Percentiles rank a stretch among this genome's conserved stretches.
phyloP scores from a whole-genome alignment of 1,140 invertebrate genomes.

The Nebria ingens region DNA sequence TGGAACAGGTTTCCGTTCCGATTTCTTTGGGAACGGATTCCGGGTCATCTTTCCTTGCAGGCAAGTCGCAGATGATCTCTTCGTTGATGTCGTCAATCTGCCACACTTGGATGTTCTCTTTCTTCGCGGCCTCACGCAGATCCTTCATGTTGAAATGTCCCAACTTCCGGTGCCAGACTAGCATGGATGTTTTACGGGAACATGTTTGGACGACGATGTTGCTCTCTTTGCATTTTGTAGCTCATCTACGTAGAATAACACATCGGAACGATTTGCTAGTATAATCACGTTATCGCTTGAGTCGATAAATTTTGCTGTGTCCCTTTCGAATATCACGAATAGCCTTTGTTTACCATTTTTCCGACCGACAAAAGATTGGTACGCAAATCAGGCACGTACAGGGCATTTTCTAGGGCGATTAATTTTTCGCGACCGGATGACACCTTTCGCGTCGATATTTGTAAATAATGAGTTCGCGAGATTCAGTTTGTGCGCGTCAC shows the following conservation, averaged over 20 bases:
- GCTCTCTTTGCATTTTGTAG: neutral
- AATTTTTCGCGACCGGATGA: neutral
- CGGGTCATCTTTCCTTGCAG: neutral
- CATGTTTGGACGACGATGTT: neutral
- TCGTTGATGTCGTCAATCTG: neutral
- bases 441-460: neutral
- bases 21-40: neutral
- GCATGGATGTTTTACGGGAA: neutral
- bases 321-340: neutral
- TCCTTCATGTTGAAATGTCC: no score
- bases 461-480: neutral
- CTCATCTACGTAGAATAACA: neutral
- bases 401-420: neutral
- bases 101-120: no score
- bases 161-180: no score
- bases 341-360: neutral
- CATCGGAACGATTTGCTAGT: neutral
- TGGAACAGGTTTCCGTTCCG: neutral
- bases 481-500: neutral
- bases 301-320: neutral
- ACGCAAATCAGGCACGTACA: neutral
- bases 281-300: neutral
- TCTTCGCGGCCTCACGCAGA: neutral
- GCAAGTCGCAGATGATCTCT: neutral
- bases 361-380: neutral